These are phyloP conservation scores for Perizoma affinitatum DNA, from an alignment of 2,888 invertebrate species.

Conservation along the genomic window DNA sequence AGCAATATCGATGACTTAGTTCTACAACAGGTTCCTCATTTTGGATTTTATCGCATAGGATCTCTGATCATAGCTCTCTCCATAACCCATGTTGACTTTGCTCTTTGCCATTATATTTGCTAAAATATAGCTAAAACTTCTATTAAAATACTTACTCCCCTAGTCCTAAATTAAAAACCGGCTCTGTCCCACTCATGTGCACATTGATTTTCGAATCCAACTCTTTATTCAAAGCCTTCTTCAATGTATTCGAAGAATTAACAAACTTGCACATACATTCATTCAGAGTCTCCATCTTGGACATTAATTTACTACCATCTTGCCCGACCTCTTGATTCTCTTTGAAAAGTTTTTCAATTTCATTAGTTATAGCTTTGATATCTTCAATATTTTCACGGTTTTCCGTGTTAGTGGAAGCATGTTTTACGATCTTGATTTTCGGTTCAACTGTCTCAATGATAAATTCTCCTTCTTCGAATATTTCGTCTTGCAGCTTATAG, in stretches of 20 bases:
- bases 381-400: slow-evolving; percentile 6
- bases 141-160: slow-evolving; percentile 61
- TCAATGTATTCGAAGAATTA: slow-evolving; percentile 68
- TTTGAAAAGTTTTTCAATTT: slow-evolving; percentile 60
- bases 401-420: slow-evolving; percentile 65
- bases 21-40: too few relatives aligned
- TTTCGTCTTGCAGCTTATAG: slow-evolving; percentile 58
- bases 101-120: too few relatives aligned
- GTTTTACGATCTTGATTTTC: slow-evolving; percentile 68
- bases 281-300: slow-evolving; percentile 69
- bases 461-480: slow-evolving; percentile 67
- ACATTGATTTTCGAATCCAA: slow-evolving; percentile 54
- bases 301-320: slow-evolving; percentile 48
- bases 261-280: slow-evolving; percentile 75
- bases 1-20: too few relatives aligned
- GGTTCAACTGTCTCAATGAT: slow-evolving; percentile 67
- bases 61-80: too few relatives aligned
- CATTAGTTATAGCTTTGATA: slow-evolving; percentile 48
- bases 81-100: too few relatives aligned
- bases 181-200: slow-evolving; percentile 47
- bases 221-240: slow-evolving; percentile 65
- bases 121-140: too few relatives aligned
- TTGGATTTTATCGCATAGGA: too few relatives aligned
- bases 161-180: slow-evolving; percentile 61
- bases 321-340: slow-evolving; percentile 18